Evolutionary conservation across 2,888 invertebrate genomes (phyloP), one percentile per base, ranked within the genome.

Genomic region (Megalurothrips usitatus): DNA sequence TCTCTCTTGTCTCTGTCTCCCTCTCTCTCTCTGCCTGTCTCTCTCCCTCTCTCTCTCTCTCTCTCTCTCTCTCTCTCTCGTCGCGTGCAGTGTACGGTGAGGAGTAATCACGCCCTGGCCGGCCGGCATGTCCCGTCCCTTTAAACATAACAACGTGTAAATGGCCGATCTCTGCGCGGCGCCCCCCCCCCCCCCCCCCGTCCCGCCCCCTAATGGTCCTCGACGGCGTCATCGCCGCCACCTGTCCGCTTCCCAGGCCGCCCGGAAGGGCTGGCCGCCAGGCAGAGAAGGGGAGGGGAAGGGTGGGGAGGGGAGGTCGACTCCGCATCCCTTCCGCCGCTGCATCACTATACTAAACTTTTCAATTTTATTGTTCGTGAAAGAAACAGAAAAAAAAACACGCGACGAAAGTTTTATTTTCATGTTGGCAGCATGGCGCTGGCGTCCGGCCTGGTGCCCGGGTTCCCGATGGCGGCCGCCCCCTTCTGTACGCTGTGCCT

Each of bases 391-490:
- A n/a, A n/a, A n/a, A n/a, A n/a, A n/a, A n/a, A n/a, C n/a, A n/a
- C n/a, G n/a, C n/a, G n/a, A n/a, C n/a, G n/a, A n/a, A n/a, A n/a
- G n/a, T n/a, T n/a, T n/a, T n/a, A n/a, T 43, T 43, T 6, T 75
- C 26, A 11, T 75, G 68, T 80, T 43, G 80, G 82, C 79, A 83
- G 82, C 79, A 63, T 83, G 49, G 83, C 83, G 1, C 58, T 83
- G 17, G 83, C 82, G 10, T 81, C 81, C 19, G 82, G 83, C 1
- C 80, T 83, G 19, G 79, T 82, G 14, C 82, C 82, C 1, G 80
- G 81, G 26, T 80, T 81, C 23, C 80, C 82, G 23, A 17, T 58
- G 48, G 17, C 75, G 75, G 80, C 49, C 52, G 68, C 79, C 26
- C 12, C 68, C 68, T 75, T 75, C 68, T 75, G 68, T 26, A 75